Percentiles rank a stretch among this genome's conserved stretches.
Conservation (phyloP, 2,797 vertebrate species). For the Takifugu ocellatus region DNA sequence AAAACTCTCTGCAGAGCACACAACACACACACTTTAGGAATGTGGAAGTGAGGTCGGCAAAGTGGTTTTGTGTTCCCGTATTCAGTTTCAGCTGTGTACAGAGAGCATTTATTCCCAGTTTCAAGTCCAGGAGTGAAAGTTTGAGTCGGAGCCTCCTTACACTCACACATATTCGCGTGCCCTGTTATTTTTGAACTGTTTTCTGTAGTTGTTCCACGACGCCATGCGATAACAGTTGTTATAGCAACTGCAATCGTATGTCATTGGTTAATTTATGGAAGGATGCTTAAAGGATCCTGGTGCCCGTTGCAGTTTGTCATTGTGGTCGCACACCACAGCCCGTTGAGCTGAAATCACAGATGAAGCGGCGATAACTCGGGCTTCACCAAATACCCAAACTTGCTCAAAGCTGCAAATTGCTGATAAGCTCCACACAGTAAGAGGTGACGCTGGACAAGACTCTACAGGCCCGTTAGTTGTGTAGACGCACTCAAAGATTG, state of each 20-base stretch:
- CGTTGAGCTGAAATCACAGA: slow-evolving; percentile 42
- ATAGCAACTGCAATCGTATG: too few relatives aligned
- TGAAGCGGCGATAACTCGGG: slow-evolving; percentile 41
- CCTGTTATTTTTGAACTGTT: not conserved
- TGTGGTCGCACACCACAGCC: slow-evolving; percentile 35
- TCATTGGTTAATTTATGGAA: slow-evolving; percentile 3
- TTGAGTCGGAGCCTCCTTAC: not conserved
- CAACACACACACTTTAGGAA: slow-evolving; percentile 28
- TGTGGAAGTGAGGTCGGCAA: slow-evolving; percentile 62
- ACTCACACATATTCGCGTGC: not conserved
- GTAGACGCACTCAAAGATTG: slow-evolving; percentile 9
- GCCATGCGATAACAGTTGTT: too few relatives aligned
- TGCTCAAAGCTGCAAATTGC: not conserved
- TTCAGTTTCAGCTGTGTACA: slow-evolving; percentile 50
- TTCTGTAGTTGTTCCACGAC: not conserved
- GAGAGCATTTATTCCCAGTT: slow-evolving; percentile 18
- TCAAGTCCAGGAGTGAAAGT: slow-evolving; percentile 14
- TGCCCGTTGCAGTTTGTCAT: slow-evolving; percentile 45
- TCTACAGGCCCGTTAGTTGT: not conserved
- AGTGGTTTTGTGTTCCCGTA: slow-evolving; percentile 51
- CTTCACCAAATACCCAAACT: slow-evolving; percentile 34
- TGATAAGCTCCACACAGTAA: slow-evolving; percentile 14
- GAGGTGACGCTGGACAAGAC: not conserved
- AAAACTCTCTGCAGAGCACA: slow-evolving; percentile 24
- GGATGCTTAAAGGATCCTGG: slow-evolving; percentile 21